Evolutionary conservation across 2,888 invertebrate genomes (phyloP).

Genomic region (Cantharis rustica): DNA sequence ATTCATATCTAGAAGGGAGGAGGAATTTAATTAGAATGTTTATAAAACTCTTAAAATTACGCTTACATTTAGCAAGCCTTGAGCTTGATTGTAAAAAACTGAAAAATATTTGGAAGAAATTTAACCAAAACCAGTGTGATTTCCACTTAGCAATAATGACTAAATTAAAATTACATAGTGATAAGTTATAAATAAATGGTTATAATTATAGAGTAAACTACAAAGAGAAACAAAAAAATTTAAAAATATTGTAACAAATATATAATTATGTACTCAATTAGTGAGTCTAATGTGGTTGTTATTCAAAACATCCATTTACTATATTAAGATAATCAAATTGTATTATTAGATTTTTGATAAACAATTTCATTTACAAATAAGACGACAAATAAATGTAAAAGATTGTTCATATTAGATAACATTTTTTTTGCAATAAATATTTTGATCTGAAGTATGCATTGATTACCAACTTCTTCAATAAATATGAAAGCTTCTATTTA

Average conservation of each 20-base stretch:
- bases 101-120: background rate
- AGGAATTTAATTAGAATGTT: background rate
- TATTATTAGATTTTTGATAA: background rate
- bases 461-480: too few species aligned
- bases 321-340: background rate
- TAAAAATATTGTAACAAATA: background rate
- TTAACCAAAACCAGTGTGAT: background rate
- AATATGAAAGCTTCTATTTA: background rate
- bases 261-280: background rate
- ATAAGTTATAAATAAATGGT: background rate
- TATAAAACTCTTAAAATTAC: background rate
- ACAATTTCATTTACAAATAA: background rate
- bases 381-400: background rate
- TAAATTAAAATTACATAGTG: background rate
- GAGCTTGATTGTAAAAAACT: background rate
- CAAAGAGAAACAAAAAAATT: background rate
- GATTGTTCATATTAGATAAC: too few species aligned
- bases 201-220: background rate
- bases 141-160: background rate
- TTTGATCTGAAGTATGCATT: too few species aligned
- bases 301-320: background rate
- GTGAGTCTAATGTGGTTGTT: background rate
- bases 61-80: background rate
- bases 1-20: conserved; percentile 65
- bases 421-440: too few species aligned